Conservation (phyloP, 2,888 invertebrate species). For the Steinernema carpocapsae region DNA sequence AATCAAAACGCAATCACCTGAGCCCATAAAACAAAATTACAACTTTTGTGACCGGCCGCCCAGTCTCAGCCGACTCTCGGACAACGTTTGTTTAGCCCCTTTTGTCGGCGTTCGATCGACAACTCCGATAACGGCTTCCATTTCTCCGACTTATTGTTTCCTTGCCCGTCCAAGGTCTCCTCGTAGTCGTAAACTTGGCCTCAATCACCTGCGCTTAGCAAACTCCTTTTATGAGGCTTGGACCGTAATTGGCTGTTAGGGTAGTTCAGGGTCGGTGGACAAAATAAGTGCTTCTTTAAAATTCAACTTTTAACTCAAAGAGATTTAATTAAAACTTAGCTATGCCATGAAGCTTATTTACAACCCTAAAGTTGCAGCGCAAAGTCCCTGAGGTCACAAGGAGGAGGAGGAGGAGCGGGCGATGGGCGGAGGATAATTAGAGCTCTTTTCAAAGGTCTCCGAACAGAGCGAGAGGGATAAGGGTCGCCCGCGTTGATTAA, state of each 20-base stretch:
- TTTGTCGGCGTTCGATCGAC: constrained; percentile 21
- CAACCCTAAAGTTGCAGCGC: too few relatives aligned
- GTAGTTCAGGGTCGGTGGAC: constrained; percentile 9
- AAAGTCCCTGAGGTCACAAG: too few relatives aligned
- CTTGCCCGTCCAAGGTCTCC: constrained; percentile 6
- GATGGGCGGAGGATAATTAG: constrained; percentile 15
- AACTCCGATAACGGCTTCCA: constrained; percentile 4
- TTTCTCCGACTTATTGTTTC: constrained; percentile 4
- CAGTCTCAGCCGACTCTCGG: neutral
- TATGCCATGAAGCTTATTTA: too few relatives aligned
- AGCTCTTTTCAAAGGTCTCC: neutral
- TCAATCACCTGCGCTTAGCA: constrained; percentile 19
- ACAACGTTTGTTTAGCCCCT: constrained; percentile 5
- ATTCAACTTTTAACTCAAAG: too few relatives aligned
- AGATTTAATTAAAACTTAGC: too few relatives aligned
- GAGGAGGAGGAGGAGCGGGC: neutral
- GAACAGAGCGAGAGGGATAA: neutral
- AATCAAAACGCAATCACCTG: constrained; percentile 16
- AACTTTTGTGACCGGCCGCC: neutral
- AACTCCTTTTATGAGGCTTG: neutral
- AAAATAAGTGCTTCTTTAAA: too few relatives aligned
- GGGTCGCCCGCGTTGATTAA: constrained; percentile 10
- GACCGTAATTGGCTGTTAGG: neutral
- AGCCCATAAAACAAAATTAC: constrained; percentile 30
- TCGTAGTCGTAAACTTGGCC: constrained; percentile 2